Evolutionary conservation across 2,888 invertebrate genomes (phyloP), one percentile per base, ranked within the genome.

Genomic region (Metalampra italica): DNA sequence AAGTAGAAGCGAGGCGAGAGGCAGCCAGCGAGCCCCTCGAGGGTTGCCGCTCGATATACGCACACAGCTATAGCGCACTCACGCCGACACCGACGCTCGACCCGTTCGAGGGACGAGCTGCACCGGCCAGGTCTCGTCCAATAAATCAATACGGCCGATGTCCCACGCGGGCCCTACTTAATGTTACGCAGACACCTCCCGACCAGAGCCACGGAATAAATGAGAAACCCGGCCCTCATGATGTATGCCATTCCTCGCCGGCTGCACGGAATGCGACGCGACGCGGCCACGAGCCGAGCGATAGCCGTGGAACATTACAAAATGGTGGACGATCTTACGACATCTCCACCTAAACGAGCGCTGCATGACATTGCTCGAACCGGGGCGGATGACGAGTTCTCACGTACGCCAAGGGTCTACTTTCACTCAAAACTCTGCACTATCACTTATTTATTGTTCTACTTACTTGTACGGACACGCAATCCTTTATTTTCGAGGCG

Each of bases 391-490:
- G 89, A 87, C 88, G 82, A 87, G 88, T 86, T 87, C 85, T 85
- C 82, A 78, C 80, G 66, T 78, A 80, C 75, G 76, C 75, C 79
- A 65, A 86, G 83, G 82, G 81, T 85, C 82, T 82, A 88, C 89
- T 89, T 89, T 89, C 89, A 89, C 89, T 86, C 65, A 75, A 80
- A 81, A 80, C 84, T 70, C 67, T 72, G 67, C 66, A 74, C 62
- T 72, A 70, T 62, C 65, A 64, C 69, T 72, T 74, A 79, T 76
- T 79, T 74, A 67, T 63, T 55, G 70, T 56, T 71, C 68, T 74
- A 85, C 91, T 76, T 84, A 94, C 94, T 92, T 93, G 91, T 56
- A 94, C 91, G 51, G 92, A 90, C 61, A 94, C 86, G 70, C 91
- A 92, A 70, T 90, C 90, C 72, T 90, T 90, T 74, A 94, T 94